A percentile compares a stretch with the other conserved stretches of the same genome.
Conservation (phyloP, 2,888 invertebrate genomes). For the Campaea margaritaria region DNA sequence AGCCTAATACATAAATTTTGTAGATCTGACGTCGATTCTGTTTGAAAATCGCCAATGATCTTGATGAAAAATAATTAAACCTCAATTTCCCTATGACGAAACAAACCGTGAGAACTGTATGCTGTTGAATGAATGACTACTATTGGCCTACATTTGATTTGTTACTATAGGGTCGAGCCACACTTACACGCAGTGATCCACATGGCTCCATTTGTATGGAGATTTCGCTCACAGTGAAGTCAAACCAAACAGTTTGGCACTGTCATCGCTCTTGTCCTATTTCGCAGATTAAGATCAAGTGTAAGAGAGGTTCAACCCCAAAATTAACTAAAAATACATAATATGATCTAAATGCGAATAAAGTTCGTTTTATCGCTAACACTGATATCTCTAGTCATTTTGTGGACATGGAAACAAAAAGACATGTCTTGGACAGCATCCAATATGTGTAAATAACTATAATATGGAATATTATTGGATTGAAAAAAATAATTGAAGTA, state of each 20-base stretch:
- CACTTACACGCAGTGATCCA: conserved; percentile 5
- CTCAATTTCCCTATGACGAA: conserved; percentile 57
- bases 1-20: conserved; percentile 20
- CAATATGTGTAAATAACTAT: conserved; percentile 6
- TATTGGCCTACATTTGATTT: conserved; percentile 39
- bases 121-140: conserved; percentile 44
- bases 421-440: conserved; percentile 40
- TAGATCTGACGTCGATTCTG: conserved; percentile 47
- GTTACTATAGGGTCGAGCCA: conserved; percentile 20
- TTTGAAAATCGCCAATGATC: conserved; percentile 43
- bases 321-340: conserved; percentile 27
- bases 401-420: conserved; percentile 51
- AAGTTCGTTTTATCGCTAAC: conserved; percentile 46
- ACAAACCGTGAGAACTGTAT: conserved; percentile 56
- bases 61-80: conserved; percentile 48
- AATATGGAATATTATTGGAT: conserved; percentile 1
- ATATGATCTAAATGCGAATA: conserved; percentile 48
- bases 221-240: background rate
- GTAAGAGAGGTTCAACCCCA: conserved; percentile 17
- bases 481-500: conserved; percentile 1
- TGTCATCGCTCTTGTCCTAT: background rate
- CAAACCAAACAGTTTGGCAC: background rate
- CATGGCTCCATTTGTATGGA: background rate
- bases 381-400: conserved; percentile 39
- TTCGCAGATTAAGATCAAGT: background rate